phyloP scores from a whole-genome alignment of 2,888 invertebrate genomes.

The Brachypalpus laphriformis region DNA sequence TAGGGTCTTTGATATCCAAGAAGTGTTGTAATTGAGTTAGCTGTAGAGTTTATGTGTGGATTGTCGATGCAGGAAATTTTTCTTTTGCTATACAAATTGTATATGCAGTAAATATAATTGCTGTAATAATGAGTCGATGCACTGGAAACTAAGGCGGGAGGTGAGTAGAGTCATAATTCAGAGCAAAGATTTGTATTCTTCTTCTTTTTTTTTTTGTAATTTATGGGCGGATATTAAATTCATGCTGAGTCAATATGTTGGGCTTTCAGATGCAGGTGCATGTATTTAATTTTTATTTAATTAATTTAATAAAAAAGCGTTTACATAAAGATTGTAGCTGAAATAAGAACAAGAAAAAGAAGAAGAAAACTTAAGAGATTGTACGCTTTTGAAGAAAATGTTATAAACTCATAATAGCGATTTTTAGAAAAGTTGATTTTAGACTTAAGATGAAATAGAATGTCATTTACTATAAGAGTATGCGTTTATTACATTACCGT shows the following conservation, averaged over 20 bases:
- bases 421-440: too few relatives aligned
- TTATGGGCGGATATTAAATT: constrained; percentile 22
- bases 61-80: constrained; percentile 15
- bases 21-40: constrained; percentile 49
- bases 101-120: constrained; percentile 41
- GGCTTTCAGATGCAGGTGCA: background rate
- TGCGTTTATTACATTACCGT: too few relatives aligned
- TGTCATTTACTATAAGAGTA: too few relatives aligned
- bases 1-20: constrained; percentile 45
- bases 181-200: background rate
- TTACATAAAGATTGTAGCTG: too few relatives aligned
- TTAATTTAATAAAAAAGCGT: too few relatives aligned
- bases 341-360: too few relatives aligned
- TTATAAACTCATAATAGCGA: too few relatives aligned
- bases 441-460: too few relatives aligned
- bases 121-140: constrained; percentile 28
- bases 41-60: constrained; percentile 21
- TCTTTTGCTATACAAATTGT: constrained; percentile 1
- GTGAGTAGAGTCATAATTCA: constrained; percentile 25
- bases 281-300: too few relatives aligned
- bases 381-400: too few relatives aligned
- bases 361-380: too few relatives aligned
- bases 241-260: background rate
- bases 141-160: constrained; percentile 1
- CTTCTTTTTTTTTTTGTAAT: background rate